These are phyloP conservation scores for Atta cephalotes DNA, from an alignment of 1,140 invertebrate genomes.

Conservation along the genomic window DNA sequence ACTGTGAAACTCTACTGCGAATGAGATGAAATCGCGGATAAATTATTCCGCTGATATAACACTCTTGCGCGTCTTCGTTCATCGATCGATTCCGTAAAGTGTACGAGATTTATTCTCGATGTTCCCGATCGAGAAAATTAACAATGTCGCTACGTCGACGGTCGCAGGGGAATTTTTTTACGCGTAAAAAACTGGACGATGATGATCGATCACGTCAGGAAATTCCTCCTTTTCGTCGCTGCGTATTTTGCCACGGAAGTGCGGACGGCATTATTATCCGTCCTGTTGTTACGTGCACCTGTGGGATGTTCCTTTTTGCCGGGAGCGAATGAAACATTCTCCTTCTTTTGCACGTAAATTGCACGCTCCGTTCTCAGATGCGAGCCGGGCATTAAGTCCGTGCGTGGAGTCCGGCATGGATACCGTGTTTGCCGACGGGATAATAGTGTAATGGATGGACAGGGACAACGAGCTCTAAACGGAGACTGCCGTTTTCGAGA, in stretches of 20 bases:
- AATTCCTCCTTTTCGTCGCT: conserved; percentile 40
- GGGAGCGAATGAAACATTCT: conserved; percentile 68
- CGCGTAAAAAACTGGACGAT: conserved; percentile 29
- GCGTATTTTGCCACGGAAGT: not conserved
- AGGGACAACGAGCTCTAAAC: conserved; percentile 75
- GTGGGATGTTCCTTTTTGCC: conserved; percentile 63
- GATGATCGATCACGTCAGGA: conserved; percentile 58
- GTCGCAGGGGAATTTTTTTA: conserved; percentile 1
- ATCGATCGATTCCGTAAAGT: conserved; percentile 29
- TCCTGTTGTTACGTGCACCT: conserved; percentile 47
- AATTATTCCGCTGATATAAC: conserved; percentile 54
- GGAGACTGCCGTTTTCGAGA: conserved; percentile 79
- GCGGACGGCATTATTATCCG: conserved; percentile 65
- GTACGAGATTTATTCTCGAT: conserved; percentile 2
- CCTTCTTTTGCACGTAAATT: conserved; percentile 78
- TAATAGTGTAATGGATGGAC: conserved; percentile 83
- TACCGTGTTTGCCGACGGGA: conserved; percentile 80
- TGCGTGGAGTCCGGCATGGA: conserved; percentile 71
- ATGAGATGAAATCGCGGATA: conserved; percentile 38
- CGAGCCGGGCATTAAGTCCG: conserved; percentile 73
- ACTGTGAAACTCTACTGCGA: conserved; percentile 33
- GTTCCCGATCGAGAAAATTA: not conserved
- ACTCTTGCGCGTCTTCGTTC: conserved; percentile 11
- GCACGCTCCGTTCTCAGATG: conserved; percentile 68
- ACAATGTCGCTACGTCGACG: not conserved